phyloP scores from a whole-genome alignment of 2,888 invertebrate genomes.

The Drosophila phalerata region DNA sequence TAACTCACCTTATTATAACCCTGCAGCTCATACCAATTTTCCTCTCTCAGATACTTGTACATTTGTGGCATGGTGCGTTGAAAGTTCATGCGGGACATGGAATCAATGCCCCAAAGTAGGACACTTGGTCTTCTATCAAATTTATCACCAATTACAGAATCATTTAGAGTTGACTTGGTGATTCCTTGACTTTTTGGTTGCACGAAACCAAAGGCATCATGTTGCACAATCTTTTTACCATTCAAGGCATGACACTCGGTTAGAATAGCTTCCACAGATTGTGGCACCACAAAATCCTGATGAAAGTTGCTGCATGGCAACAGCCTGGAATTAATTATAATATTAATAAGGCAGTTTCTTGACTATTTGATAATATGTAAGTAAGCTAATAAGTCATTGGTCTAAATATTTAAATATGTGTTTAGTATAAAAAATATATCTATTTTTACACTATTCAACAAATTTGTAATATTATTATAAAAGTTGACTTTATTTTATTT shows the following conservation, averaged over 20 bases:
- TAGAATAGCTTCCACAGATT: slow-evolving; percentile 68
- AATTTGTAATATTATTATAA: background rate
- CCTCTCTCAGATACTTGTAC: slow-evolving; percentile 87
- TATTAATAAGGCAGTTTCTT: background rate
- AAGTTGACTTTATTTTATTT: background rate
- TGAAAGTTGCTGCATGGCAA: slow-evolving; percentile 65
- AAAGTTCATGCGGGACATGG: slow-evolving; percentile 81
- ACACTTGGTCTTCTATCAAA: slow-evolving; percentile 87
- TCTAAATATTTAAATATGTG: background rate
- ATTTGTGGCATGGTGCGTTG: slow-evolving; percentile 91
- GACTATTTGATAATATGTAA: background rate
- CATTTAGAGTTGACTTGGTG: background rate
- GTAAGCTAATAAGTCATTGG: background rate
- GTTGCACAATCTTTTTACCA: slow-evolving; percentile 68
- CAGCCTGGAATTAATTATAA: slow-evolving; percentile 55
- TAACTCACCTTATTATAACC: slow-evolving; percentile 89
- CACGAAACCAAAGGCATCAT: slow-evolving; percentile 87
- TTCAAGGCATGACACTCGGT: slow-evolving; percentile 83
- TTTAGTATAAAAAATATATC: too few relatives aligned
- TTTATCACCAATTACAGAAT: slow-evolving; percentile 39
- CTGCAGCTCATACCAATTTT: slow-evolving; percentile 89
- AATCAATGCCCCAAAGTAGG: slow-evolving; percentile 93
- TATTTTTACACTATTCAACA: too few relatives aligned
- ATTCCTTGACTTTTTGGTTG: slow-evolving; percentile 58
- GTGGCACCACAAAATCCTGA: slow-evolving; percentile 72